These are phyloP conservation scores for Danio choprae DNA, from an alignment of 2,797 vertebrate species.

Conservation along the genomic window DNA sequence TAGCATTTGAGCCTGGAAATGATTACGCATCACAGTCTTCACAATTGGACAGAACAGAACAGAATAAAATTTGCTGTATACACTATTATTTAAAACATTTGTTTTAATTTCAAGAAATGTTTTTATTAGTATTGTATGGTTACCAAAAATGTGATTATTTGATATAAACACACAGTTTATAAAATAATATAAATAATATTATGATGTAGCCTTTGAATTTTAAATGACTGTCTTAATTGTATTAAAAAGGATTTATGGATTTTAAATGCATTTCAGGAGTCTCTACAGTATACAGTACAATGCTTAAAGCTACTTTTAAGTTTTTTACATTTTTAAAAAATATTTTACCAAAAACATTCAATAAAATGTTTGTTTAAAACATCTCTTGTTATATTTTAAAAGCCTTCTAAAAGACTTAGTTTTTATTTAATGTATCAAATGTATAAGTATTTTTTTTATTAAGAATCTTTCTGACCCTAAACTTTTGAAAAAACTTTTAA, in stretches of 20 bases:
- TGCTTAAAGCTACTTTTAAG: not conserved
- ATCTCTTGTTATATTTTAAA: not conserved
- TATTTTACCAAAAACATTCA: too few species aligned
- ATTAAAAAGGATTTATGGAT: too few species aligned
- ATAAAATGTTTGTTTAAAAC: too few species aligned
- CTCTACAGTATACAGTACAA: too few species aligned
- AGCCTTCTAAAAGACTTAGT: not conserved
- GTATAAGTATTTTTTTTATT: not conserved
- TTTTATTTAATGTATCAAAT: not conserved
- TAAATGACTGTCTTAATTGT: too few species aligned
- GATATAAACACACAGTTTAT: not conserved
- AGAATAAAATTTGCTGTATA: not conserved
- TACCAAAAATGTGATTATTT: not conserved
- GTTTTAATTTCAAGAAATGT: not conserved
- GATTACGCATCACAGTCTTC: not conserved
- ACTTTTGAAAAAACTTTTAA: not conserved
- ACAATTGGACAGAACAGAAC: not conserved
- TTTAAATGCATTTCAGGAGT: too few species aligned
- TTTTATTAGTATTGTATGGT: not conserved
- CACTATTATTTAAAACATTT: not conserved
- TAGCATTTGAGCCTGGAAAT: not conserved
- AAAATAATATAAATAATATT: not conserved
- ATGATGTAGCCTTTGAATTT: too few species aligned
- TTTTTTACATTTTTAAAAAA: not conserved
- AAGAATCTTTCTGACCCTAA: not conserved